phyloP scores from a whole-genome alignment of 2,797 vertebrate genomes.

The Linurgus olivaceus region DNA sequence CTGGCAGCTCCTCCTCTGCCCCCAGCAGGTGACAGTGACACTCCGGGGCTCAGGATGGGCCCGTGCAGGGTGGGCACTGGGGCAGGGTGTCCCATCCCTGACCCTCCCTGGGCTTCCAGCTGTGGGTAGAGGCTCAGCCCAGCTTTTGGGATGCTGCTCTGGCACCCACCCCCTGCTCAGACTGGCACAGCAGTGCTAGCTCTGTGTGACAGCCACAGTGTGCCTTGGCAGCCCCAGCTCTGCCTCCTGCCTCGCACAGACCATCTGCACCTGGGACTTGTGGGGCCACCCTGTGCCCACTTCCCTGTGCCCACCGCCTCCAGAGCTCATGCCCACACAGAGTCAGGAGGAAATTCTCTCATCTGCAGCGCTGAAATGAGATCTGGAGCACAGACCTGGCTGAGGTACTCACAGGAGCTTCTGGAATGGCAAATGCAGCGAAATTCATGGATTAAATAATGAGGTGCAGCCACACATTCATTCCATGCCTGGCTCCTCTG shows the following conservation, averaged over 20 bases:
- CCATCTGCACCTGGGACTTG: background rate
- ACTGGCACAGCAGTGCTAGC: rapidly evolving
- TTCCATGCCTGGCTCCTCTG: background rate
- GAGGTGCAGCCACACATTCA: rapidly evolving
- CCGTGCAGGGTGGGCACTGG: background rate
- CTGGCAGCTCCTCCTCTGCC: background rate
- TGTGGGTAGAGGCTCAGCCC: rapidly evolving
- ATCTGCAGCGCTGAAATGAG: background rate
- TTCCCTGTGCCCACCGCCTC: rapidly evolving
- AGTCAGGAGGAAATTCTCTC: rapidly evolving
- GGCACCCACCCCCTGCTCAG: background rate
- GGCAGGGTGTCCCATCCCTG: background rate
- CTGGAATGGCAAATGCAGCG: background rate
- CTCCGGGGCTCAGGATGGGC: background rate
- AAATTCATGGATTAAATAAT: background rate
- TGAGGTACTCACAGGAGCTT: background rate
- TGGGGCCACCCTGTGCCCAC: background rate
- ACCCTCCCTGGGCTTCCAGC: background rate
- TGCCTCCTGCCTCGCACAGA: background rate
- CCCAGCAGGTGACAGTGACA: rapidly evolving
- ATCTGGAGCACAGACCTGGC: background rate
- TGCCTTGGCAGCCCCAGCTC: background rate
- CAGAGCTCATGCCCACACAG: rapidly evolving
- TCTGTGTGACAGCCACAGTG: background rate
- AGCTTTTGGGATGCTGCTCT: background rate